Evolutionary conservation across 2,888 invertebrate species (phyloP).

Genomic region (Pristionchus entomophagus): DNA sequence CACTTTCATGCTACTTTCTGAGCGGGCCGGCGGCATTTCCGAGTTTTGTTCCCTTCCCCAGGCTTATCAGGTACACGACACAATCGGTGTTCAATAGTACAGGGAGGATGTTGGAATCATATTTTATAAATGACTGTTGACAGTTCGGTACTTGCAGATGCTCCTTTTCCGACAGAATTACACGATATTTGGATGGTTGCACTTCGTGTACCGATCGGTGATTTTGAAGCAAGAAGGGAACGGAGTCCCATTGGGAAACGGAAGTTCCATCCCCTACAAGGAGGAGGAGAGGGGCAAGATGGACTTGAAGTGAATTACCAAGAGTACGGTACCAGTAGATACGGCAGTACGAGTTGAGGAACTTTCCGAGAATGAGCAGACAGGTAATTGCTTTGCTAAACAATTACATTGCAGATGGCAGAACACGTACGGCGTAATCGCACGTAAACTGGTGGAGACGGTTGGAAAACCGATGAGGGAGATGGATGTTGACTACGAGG

Average conservation of each 20-base stretch:
- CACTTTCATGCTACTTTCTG: conserved; percentile 67
- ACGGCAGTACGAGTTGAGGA: no score
- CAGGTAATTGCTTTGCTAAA: no score
- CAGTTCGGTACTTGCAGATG: no score
- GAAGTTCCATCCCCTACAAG: conserved; percentile 63
- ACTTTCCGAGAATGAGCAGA: no score
- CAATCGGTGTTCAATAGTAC: no score
- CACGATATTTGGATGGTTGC: conserved; percentile 69
- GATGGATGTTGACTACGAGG: conserved; percentile 63
- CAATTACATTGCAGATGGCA: conserved; percentile 65
- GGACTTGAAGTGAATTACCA: conserved; percentile 52
- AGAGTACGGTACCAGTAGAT: no score
- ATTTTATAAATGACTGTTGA: no score
- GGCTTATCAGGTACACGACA: conserved; percentile 58
- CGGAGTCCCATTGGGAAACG: conserved; percentile 66
- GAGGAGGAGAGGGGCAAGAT: conserved; percentile 59
- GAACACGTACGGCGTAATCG: conserved; percentile 62
- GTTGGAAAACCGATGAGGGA: conserved; percentile 64
- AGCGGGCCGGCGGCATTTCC: conserved; percentile 68
- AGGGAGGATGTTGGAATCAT: no score
- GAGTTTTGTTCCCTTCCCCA: conserved; percentile 62
- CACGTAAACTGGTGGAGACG: conserved; percentile 61
- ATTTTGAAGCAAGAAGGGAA: conserved; percentile 48
- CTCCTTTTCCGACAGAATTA: conserved; percentile 68
- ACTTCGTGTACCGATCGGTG: conserved; percentile 59